Percentiles rank a stretch among this genome's conserved stretches.
Evolutionary conservation across 2,888 invertebrate species (phyloP).

Genomic region (Drosophila engyochracea): DNA sequence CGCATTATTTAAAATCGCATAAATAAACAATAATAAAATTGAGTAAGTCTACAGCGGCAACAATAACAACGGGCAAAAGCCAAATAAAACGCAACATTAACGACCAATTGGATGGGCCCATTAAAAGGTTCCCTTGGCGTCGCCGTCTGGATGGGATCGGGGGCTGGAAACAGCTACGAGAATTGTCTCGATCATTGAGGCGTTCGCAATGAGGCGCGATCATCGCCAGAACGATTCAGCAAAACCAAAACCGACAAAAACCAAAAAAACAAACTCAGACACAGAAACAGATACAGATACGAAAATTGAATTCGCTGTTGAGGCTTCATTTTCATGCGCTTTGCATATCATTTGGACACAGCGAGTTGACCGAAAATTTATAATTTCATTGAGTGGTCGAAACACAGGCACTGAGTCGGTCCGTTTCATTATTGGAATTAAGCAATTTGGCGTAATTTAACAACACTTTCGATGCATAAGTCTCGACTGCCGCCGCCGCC

Average conservation of each 20-base stretch:
- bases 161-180: slow-evolving; percentile 13
- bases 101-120: slow-evolving; percentile 83
- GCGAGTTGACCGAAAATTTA: slow-evolving; percentile 66
- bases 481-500: slow-evolving; percentile 46
- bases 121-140: slow-evolving; percentile 68
- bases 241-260: slow-evolving; percentile 10
- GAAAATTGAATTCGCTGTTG: slow-evolving; percentile 53
- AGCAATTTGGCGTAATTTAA: slow-evolving; percentile 85
- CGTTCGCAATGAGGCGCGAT: slow-evolving; percentile 57
- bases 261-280: neutral
- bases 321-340: slow-evolving; percentile 56
- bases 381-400: slow-evolving; percentile 75
- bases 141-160: slow-evolving; percentile 43
- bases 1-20: slow-evolving; percentile 81
- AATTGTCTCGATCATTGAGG: slow-evolving; percentile 27
- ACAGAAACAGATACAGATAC: slow-evolving; percentile 25
- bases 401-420: slow-evolving; percentile 35
- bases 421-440: slow-evolving; percentile 84
- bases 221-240: slow-evolving; percentile 34
- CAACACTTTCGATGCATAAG: slow-evolving; percentile 85
- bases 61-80: slow-evolving; percentile 60
- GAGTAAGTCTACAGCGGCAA: slow-evolving; percentile 65
- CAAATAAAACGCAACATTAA: slow-evolving; percentile 83
- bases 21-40: slow-evolving; percentile 81
- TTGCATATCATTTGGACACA: slow-evolving; percentile 71